Base-by-base conservation (phyloP, 2,797 vertebrate species). In the Benthosema pterotum region DNA sequence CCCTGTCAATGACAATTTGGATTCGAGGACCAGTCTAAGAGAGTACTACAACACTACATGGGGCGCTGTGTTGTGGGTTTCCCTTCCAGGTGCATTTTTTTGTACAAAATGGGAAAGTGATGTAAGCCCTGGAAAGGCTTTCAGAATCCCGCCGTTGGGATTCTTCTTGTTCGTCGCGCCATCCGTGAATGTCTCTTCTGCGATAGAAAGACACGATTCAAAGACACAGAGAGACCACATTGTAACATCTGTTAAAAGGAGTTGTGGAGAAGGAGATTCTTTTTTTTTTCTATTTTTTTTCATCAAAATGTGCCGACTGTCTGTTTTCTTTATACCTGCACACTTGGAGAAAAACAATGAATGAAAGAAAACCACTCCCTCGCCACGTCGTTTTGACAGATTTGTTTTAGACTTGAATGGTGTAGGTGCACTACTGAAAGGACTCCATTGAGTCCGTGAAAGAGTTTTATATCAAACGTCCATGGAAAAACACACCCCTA, bases 171-270 rank as follows among this genome's bases (percentile, higher is more conserved):
- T 25, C 22, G 32, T 38, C 7, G 9, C 32, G 11, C 8, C 32
- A 9, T 38, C 32, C 32, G 32, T 46, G 68, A 75, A 79, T 3
- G 22, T 25, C 82, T 72, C 69, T 58, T 72, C 69, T 58, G 75
- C 80, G 77, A 87, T 83, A 83, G 68, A 87, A 85, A 88, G 75
- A 74, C 72, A 87, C 75, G 73, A 87, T 76, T 72, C 52, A 72
- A 81, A 84, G 79, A 38, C 32, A 38, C 8, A 9, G 80, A 83
- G 83, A 83, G 74, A 87, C 78, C 69, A 90, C 82, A 72, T 74
- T 82, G 90, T 90, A 93, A 90, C 83, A 86, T 81, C 83, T 87
- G 84, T 75, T 88, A 83, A 87, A 88, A 78, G 77, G 84, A 65
- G 85, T 65, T 66, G 88, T 86, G 85, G 69, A 54, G 17, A 72